Percentiles rank a stretch among this genome's conserved stretches.
Conservation (phyloP, 2,113 vertebrate species). For the Microcebus jonahi region DNA sequence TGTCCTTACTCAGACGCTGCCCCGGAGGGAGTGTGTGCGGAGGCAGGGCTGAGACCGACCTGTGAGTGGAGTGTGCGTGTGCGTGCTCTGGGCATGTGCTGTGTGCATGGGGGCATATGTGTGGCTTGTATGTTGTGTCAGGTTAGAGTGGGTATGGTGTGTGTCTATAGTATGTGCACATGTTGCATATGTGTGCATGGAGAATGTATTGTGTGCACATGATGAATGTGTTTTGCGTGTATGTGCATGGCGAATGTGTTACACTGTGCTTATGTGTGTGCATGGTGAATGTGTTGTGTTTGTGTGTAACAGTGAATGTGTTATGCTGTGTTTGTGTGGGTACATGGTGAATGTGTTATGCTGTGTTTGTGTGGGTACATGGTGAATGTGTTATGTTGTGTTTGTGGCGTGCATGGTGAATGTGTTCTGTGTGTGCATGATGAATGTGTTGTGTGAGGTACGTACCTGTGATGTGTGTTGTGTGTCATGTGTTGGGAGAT, state of each 20-base stretch:
- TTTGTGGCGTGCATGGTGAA: background rate
- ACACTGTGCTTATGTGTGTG: background rate
- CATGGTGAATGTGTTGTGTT: background rate
- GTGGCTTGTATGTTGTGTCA: background rate
- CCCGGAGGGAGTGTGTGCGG: background rate
- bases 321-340: background rate
- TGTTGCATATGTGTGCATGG: no score
- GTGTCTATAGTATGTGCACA: background rate
- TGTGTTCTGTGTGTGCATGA: background rate
- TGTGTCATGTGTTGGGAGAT: background rate
- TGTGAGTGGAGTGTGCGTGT: background rate
- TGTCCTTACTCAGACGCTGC: no score
- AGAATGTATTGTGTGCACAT: background rate
- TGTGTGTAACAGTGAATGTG: background rate
- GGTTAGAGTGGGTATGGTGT: background rate
- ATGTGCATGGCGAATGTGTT: background rate
- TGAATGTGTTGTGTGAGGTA: no score
- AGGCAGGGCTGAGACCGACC: background rate
- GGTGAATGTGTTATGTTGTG: background rate
- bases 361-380: no score
- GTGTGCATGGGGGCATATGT: background rate
- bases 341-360: background rate
- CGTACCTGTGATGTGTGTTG: no score
- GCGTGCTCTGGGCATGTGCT: background rate
- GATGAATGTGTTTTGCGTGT: background rate